These are phyloP conservation scores for Chrysina gloriosa DNA, from an alignment of 2,888 invertebrate genomes.

Conservation along the genomic window DNA sequence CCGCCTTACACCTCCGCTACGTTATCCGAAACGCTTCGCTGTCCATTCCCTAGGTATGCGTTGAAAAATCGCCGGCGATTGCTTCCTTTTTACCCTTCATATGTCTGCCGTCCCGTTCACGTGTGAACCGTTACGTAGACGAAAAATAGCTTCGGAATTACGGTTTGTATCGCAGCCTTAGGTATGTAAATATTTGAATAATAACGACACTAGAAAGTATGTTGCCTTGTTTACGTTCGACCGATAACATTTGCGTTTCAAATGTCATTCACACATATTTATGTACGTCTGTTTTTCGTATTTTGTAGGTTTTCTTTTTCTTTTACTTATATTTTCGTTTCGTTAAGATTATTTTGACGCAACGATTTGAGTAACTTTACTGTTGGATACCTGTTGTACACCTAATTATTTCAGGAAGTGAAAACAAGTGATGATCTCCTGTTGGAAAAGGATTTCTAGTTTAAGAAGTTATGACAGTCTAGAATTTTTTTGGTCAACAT, in stretches of 20 bases:
- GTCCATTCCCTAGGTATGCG: neutral
- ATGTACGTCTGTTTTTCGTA: neutral
- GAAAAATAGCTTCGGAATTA: neutral
- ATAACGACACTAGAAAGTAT: neutral
- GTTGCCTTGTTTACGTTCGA: conserved; percentile 9
- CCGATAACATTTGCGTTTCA: conserved; percentile 17
- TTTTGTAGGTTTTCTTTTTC: neutral
- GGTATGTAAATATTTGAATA: conserved; percentile 25
- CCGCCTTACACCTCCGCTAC: conserved; percentile 1
- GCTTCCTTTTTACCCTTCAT: conserved; percentile 2
- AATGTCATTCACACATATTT: conserved; percentile 3
- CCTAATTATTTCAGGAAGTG: too few species aligned
- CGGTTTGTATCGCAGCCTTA: neutral
- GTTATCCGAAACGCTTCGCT: neutral
- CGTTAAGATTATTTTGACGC: too few species aligned
- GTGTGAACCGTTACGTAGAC: conserved; percentile 18
- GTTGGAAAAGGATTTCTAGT: too few species aligned
- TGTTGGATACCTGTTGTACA: too few species aligned
- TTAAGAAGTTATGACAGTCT: too few species aligned
- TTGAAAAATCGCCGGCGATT: neutral
- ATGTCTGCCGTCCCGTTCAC: neutral
- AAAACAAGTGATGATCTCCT: too few species aligned
- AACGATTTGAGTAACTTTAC: too few species aligned
- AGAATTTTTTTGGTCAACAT: too few species aligned
- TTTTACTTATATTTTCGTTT: neutral